A percentile compares a stretch with the other conserved stretches of the same genome.
Evolutionary conservation across 1,140 invertebrate genomes (phyloP).

Genomic region (Lysiphlebus fabarum): DNA sequence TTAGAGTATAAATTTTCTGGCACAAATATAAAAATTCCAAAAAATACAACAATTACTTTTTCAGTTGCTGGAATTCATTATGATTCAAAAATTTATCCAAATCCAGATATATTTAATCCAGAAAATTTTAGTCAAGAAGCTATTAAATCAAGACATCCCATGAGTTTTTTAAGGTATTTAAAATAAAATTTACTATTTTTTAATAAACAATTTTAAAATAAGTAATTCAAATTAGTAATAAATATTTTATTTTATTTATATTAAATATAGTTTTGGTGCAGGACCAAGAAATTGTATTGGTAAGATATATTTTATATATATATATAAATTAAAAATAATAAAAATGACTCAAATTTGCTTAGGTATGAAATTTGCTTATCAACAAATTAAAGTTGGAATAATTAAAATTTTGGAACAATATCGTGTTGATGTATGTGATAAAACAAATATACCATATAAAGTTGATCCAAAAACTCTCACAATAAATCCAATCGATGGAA

Average conservation of each 20-base stretch:
- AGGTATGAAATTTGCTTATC: slow-evolving; percentile 46
- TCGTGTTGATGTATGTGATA: slow-evolving; percentile 37
- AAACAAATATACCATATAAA: slow-evolving; percentile 38
- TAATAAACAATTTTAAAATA: slow-evolving; percentile 54
- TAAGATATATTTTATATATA: slow-evolving; percentile 32
- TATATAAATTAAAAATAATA: no score
- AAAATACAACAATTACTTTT: slow-evolving; percentile 29
- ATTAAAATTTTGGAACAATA: slow-evolving; percentile 49
- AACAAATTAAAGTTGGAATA: slow-evolving; percentile 55
- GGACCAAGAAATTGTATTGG: slow-evolving; percentile 65
- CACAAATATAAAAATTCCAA: slow-evolving; percentile 30
- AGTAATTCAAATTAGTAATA: slow-evolving; percentile 54
- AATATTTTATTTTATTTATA: slow-evolving; percentile 4
- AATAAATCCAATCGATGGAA: slow-evolving; percentile 29
- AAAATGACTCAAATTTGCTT: not conserved
- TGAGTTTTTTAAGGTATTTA: slow-evolving; percentile 41
- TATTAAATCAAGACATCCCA: slow-evolving; percentile 37
- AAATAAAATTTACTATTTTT: slow-evolving; percentile 39
- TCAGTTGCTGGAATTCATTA: slow-evolving; percentile 42
- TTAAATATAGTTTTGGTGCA: slow-evolving; percentile 67
- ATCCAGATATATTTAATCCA: slow-evolving; percentile 47
- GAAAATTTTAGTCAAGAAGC: slow-evolving; percentile 43
- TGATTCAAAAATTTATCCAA: slow-evolving; percentile 37
- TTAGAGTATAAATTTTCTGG: slow-evolving; percentile 39
- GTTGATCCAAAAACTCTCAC: slow-evolving; percentile 28